Conservation (phyloP, 2,113 vertebrate species). For the Catharus bicknelli region DNA sequence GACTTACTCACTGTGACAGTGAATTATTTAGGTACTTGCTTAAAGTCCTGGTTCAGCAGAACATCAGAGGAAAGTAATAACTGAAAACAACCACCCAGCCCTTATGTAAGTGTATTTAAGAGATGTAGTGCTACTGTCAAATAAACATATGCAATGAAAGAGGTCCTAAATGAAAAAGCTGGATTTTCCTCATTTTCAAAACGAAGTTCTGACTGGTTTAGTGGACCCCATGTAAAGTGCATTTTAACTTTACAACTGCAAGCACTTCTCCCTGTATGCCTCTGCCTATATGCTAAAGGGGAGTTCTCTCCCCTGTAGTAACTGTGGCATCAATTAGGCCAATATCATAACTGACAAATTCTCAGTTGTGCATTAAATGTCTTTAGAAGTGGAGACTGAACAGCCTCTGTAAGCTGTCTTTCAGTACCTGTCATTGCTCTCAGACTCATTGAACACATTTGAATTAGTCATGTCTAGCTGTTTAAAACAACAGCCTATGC, state of each 20-base stretch:
- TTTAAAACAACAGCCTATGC: neutral
- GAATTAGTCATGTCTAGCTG: neutral
- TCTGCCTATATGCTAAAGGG: neutral
- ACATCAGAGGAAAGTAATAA: neutral
- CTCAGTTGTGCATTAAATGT: neutral
- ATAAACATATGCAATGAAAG: neutral
- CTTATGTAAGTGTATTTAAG: neutral
- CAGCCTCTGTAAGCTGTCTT: neutral
- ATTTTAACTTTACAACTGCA: neutral
- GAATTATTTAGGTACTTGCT: neutral
- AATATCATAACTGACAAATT: neutral
- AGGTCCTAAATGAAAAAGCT: neutral
- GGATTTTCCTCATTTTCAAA: neutral
- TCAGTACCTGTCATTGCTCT: accelerated
- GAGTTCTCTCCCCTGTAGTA: neutral
- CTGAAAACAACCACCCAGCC: neutral
- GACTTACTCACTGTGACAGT: neutral
- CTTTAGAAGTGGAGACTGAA: neutral
- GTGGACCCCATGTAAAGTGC: neutral
- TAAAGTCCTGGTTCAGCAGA: neutral
- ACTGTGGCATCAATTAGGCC: neutral
- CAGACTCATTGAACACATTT: neutral
- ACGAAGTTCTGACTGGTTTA: neutral
- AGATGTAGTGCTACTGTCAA: neutral
- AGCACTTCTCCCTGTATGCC: neutral